Evolutionary conservation across 2,888 invertebrate species (phyloP).

Genomic region (Philereme vetulata): DNA sequence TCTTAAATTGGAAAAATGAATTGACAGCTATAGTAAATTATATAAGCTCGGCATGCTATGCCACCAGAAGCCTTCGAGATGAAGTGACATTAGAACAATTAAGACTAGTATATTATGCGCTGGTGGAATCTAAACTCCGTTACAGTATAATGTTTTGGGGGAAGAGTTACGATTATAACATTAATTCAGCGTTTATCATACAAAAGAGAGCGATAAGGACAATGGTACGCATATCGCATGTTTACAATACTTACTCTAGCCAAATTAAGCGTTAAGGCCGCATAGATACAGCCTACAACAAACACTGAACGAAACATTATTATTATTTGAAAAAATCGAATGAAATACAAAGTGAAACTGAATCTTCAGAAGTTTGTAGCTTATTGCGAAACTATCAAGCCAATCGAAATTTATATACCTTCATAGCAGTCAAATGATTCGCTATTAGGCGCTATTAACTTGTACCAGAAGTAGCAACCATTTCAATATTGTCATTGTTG

Average conservation of each 20-base stretch:
- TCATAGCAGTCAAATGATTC: constrained; percentile 12
- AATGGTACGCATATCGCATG: no score
- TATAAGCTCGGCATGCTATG: no score
- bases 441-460: constrained; percentile 25
- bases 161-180: no score
- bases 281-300: constrained; percentile 46
- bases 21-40: no score
- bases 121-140: no score
- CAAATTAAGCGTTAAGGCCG: constrained; percentile 48
- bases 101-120: no score
- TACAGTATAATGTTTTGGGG: no score
- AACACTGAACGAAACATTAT: constrained; percentile 50
- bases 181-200: no score
- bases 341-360: constrained; percentile 1
- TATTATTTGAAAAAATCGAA: constrained; percentile 25
- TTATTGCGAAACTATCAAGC: constrained; percentile 31
- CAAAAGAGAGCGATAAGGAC: no score
- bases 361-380: constrained; percentile 26
- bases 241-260: constrained; percentile 50
- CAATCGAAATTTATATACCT: constrained; percentile 44
- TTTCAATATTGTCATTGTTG: constrained; percentile 26
- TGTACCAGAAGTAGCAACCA: constrained; percentile 21
- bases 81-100: no score
- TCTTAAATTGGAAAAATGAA: no score
- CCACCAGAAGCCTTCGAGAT: no score